phyloP scores from a whole-genome alignment of 2,113 vertebrate genomes.

The Siniperca chuatsi region DNA sequence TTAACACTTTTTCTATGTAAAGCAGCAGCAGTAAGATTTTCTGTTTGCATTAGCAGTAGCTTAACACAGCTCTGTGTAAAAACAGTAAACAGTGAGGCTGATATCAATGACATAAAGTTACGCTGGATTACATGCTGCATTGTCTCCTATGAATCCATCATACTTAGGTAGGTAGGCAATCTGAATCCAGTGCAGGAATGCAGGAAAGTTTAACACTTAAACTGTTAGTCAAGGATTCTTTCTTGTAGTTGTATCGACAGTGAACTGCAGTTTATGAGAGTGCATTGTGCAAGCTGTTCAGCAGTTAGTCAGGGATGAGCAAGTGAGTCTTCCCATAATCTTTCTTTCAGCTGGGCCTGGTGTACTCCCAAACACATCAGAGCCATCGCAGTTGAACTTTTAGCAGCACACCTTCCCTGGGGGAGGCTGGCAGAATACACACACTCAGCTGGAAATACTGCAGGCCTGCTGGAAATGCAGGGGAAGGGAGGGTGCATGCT shows the following conservation, averaged over 20 bases:
- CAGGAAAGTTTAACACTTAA: slow-evolving; percentile 1
- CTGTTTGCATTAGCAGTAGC: not conserved
- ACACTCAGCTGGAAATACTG: slow-evolving; percentile 56
- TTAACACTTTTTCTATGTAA: not conserved
- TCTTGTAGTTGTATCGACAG: not conserved
- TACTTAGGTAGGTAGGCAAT: not conserved
- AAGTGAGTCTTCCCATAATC: slow-evolving; percentile 40
- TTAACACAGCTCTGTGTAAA: not conserved
- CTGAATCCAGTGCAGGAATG: not conserved
- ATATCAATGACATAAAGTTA: not conserved
- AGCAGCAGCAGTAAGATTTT: not conserved
- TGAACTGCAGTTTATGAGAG: slow-evolving; percentile 15
- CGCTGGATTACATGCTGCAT: not conserved
- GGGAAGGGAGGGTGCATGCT: slow-evolving; percentile 35
- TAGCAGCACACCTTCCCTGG: slow-evolving; percentile 51
- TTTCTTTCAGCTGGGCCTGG: slow-evolving; percentile 20
- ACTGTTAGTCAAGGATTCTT: not conserved
- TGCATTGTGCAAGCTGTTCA: slow-evolving; percentile 63
- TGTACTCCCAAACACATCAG: slow-evolving; percentile 40
- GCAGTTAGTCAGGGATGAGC: slow-evolving; percentile 29
- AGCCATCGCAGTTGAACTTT: slow-evolving; percentile 39
- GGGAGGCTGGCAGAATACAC: slow-evolving; percentile 38
- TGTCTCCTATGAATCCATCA: not conserved
- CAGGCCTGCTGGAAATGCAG: slow-evolving; percentile 44
- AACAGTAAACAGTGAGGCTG: not conserved